These are phyloP conservation scores for Diadumene lineata DNA, from an alignment of 92 coral and sea anemone genomes.

Conservation along the genomic window DNA sequence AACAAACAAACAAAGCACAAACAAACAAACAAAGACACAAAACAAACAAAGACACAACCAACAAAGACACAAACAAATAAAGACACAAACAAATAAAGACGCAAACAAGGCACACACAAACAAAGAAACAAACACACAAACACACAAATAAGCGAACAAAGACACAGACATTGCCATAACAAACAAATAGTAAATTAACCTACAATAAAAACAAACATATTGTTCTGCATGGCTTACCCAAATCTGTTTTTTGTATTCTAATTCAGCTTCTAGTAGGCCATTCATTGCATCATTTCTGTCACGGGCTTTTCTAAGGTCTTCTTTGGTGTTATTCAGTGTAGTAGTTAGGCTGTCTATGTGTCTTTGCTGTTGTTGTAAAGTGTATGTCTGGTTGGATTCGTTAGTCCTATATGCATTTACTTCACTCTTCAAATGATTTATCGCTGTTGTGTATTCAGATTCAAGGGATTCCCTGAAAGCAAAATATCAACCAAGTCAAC, in stretches of 20 bases:
- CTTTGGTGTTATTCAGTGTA: constrained; percentile 49
- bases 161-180: too few relatives aligned
- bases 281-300: constrained; percentile 54
- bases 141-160: too few relatives aligned
- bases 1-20: too few relatives aligned
- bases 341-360: constrained; percentile 38
- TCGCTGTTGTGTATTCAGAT: constrained; percentile 25
- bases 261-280: constrained; percentile 49
- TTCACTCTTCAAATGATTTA: constrained; percentile 34
- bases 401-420: constrained; percentile 41
- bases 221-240: too few relatives aligned
- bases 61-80: too few relatives aligned
- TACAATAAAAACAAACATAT: too few relatives aligned
- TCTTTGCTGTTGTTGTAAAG: constrained; percentile 29
- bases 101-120: too few relatives aligned
- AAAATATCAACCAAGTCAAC: background rate
- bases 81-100: too few relatives aligned
- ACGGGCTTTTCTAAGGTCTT: constrained; percentile 43
- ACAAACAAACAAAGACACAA: too few relatives aligned
- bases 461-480: constrained; percentile 38
- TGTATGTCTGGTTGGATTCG: constrained; percentile 46
- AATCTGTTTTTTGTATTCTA: constrained; percentile 53
- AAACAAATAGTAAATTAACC: too few relatives aligned
- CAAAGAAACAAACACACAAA: too few relatives aligned
- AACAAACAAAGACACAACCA: too few relatives aligned